Conservation (phyloP, 1,140 invertebrate genomes). For the Nasonia vitripennis region DNA sequence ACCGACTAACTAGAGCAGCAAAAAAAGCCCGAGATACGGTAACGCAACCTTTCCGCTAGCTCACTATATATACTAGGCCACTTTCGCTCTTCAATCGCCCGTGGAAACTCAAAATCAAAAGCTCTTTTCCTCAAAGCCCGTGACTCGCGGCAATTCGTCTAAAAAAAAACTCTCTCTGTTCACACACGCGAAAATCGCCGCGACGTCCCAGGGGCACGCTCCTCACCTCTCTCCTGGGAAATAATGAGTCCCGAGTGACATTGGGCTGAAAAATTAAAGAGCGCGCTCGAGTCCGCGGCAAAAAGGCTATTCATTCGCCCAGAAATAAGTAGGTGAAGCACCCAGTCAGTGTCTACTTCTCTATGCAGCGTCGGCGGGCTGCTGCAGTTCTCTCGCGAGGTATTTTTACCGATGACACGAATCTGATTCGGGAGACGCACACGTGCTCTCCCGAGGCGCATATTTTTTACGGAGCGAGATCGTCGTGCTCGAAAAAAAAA, state of each 20-base stretch:
- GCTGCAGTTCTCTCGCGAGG: background rate
- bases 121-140: background rate
- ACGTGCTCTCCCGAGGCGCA: background rate
- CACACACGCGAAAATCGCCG: background rate
- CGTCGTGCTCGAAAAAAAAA: background rate
- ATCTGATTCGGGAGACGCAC: background rate
- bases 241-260: background rate
- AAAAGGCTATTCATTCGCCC: background rate
- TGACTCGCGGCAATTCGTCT: background rate
- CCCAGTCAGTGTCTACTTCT: background rate
- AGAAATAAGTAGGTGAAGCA: background rate
- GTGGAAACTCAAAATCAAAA: background rate
- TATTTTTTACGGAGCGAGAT: background rate
- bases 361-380: background rate
- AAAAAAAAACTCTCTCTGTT: background rate
- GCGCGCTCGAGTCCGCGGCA: background rate
- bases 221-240: background rate
- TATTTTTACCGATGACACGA: conserved; percentile 4
- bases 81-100: background rate
- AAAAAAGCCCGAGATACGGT: background rate
- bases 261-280: conserved; percentile 1
- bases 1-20: background rate
- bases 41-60: background rate
- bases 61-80: background rate
- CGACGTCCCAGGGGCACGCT: too few species aligned